phyloP scores from a whole-genome alignment of 2,888 invertebrate genomes.

The Acronicta aceris region DNA sequence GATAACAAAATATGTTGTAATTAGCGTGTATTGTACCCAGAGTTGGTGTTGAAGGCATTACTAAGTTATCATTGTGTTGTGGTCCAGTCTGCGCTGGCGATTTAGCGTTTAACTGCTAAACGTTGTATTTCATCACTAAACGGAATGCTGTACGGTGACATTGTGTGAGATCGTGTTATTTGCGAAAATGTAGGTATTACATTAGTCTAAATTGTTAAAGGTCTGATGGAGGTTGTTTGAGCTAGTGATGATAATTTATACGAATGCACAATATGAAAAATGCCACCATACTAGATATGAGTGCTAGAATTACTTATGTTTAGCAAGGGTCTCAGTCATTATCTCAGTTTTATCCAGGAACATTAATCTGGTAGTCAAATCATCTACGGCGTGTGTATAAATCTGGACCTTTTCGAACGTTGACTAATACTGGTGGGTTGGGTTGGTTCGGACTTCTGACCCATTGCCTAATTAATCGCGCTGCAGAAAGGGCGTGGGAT shows the following conservation, averaged over 20 bases:
- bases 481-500: constrained; percentile 9
- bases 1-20: constrained; percentile 12
- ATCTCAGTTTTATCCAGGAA: neutral
- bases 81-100: constrained; percentile 44
- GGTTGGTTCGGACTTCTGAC: neutral
- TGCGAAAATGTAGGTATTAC: constrained; percentile 25
- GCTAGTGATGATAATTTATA: constrained; percentile 13
- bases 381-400: neutral
- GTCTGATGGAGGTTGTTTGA: constrained; percentile 30
- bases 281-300: neutral
- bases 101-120: constrained; percentile 61
- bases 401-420: constrained; percentile 1
- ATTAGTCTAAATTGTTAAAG: constrained; percentile 24
- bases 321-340: neutral
- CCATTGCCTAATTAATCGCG: constrained; percentile 13
- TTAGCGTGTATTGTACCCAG: constrained; percentile 13
- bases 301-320: neutral
- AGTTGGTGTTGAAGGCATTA: constrained; percentile 24
- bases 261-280: constrained; percentile 5
- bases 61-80: constrained; percentile 45
- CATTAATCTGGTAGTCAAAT: neutral
- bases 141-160: constrained; percentile 57
- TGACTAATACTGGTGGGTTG: constrained; percentile 3
- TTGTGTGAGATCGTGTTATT: constrained; percentile 46
- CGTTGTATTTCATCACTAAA: constrained; percentile 56